Evolutionary conservation across 1,140 invertebrate genomes (phyloP).

Genomic region (Pseudobourletiella spinata): DNA sequence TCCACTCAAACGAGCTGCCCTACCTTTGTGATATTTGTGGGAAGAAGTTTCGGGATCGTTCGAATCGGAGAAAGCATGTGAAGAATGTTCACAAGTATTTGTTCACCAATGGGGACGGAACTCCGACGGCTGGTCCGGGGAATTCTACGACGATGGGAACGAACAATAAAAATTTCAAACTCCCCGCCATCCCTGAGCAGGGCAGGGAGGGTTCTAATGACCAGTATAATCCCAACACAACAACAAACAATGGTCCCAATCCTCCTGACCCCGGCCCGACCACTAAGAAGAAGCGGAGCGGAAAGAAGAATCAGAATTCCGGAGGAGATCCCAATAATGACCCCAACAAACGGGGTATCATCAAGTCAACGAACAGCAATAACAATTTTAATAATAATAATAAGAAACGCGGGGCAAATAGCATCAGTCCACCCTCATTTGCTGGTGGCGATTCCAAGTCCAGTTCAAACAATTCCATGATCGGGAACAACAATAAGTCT

Average conservation of each 20-base stretch:
- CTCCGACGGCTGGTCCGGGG: not conserved
- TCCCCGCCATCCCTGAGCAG: not conserved
- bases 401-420: not conserved
- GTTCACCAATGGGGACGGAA: slow-evolving; percentile 17
- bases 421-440: no score
- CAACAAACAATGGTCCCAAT: not conserved
- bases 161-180: not conserved
- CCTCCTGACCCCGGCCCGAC: no score
- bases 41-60: slow-evolving; percentile 33
- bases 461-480: slow-evolving; percentile 6
- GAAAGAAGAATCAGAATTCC: slow-evolving; percentile 11
- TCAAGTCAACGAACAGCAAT: not conserved
- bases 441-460: no score
- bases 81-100: slow-evolving; percentile 35
- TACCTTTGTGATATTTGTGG: slow-evolving; percentile 34
- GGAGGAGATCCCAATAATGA: no score
- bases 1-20: slow-evolving; percentile 29
- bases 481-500: slow-evolving; percentile 19
- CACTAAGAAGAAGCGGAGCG: slow-evolving; percentile 4
- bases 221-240: not conserved
- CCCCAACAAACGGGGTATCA: not conserved
- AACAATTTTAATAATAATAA: not conserved
- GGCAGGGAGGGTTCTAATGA: not conserved
- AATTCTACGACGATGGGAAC: not conserved
- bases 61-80: slow-evolving; percentile 33